These are phyloP conservation scores for Solenopsis invicta DNA, from an alignment of 1,140 invertebrate genomes.

Conservation along the genomic window DNA sequence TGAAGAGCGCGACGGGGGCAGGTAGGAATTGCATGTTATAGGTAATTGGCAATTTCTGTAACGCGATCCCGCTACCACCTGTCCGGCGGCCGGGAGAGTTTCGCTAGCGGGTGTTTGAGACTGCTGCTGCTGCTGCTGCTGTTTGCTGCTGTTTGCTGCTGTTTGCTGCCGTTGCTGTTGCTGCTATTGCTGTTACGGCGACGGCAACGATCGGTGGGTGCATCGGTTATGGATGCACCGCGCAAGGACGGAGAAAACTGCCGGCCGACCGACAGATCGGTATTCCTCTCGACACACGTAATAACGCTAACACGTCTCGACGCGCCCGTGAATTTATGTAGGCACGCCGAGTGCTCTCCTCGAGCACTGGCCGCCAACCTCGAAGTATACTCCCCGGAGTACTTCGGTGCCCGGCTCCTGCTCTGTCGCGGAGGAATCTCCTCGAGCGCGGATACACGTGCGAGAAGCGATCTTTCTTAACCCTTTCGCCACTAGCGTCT, in stretches of 20 bases:
- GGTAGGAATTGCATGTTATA: slow-evolving; percentile 83
- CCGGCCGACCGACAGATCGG: slow-evolving; percentile 60
- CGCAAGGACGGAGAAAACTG: slow-evolving; percentile 52
- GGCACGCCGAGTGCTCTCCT: slow-evolving; percentile 64
- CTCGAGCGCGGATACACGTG: slow-evolving; percentile 32
- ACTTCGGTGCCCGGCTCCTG: slow-evolving; percentile 35
- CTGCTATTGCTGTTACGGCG: background rate
- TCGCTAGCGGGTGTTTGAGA: slow-evolving; percentile 61
- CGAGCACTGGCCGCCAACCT: slow-evolving; percentile 50
- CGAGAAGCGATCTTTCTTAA: slow-evolving; percentile 27
- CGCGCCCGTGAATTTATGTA: slow-evolving; percentile 74
- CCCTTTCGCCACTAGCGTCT: slow-evolving; percentile 37
- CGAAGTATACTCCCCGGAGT: slow-evolving; percentile 48
- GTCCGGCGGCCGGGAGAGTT: slow-evolving; percentile 70
- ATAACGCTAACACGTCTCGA: slow-evolving; percentile 78
- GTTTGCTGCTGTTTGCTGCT: slow-evolving; percentile 1
- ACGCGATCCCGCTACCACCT: slow-evolving; percentile 81
- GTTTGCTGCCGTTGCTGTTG: background rate
- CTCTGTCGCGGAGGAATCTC: slow-evolving; percentile 33
- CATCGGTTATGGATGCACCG: slow-evolving; percentile 33
- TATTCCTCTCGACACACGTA: slow-evolving; percentile 75
- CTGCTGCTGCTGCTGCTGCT: background rate
- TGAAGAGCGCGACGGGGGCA: slow-evolving; percentile 65
- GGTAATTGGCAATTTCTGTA: slow-evolving; percentile 86
- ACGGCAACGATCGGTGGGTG: slow-evolving; percentile 27